Evolutionary conservation across 1,140 invertebrate species (phyloP), one percentile per base, ranked within the genome.

Genomic region (Meteorus sp.): DNA sequence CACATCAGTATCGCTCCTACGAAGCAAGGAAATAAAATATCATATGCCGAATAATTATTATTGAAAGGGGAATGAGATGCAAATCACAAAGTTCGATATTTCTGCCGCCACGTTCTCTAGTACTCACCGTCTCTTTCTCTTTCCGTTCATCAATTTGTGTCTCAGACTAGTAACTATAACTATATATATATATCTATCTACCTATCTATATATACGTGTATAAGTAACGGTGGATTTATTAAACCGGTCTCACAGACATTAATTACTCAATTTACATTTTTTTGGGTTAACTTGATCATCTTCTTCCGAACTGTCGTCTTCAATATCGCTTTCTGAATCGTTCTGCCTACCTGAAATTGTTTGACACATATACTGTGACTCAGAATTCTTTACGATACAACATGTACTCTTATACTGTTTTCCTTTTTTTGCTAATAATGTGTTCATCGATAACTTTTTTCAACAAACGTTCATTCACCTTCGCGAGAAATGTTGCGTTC

Each of bases 191-290:
- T 37, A 29, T 13, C n/a, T 19, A 33, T 17, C 19, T 41, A 31
- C 17, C 17, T 39, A 27, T 56, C 17, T 31, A 39, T 20, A 23
- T 27, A 55, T 29, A 31, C 31, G 19, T 20, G n/a, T 11, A 15
- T 25, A 13, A 8, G 7, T 15, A 9, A 41, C 48, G 11, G 15
- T 15, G 2, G 8, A 35, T 27, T 50, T 13, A 29, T 39, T 29
- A 19, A 31, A 52, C 43, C 41, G 8, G 48, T 33, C 25, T 22
- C 7, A 35, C 9, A 17, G 15, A 55, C 15, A 20, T 65, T 45
- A 65, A 5, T 59, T 29, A 1, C 37, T 57, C 23, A 71, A 43
- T 62, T 68, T 72, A 63, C 65, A 72, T 61, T 72, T 73, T 62
- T 73, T 72, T 41, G 68, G 57, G 48, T 69, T 69, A 65, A 61